Percentiles rank a stretch among this genome's conserved stretches.
Evolutionary conservation across 1,140 invertebrate genomes (phyloP).

Genomic region (Megalopta genalis): DNA sequence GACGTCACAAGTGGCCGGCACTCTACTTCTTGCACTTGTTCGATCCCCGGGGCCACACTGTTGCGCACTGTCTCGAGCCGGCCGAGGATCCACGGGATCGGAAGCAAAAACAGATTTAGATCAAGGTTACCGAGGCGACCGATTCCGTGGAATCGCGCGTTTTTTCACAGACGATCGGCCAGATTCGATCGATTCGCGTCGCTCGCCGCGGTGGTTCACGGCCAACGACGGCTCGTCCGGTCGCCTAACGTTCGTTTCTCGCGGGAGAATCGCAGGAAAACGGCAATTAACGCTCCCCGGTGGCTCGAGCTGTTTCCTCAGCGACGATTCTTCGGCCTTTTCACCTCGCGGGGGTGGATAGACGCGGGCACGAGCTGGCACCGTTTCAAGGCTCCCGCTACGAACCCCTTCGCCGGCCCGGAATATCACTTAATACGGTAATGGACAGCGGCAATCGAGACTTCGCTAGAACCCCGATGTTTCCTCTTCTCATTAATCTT

Average conservation of each 20-base stretch:
- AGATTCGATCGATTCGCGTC: background rate
- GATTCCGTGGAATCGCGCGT: conserved; percentile 39
- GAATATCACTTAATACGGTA: conserved; percentile 60
- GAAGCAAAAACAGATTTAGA: conserved; percentile 59
- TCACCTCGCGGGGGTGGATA: conserved; percentile 46
- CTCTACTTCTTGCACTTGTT: conserved; percentile 71
- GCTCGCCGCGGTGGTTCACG: background rate
- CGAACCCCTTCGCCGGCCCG: conserved; percentile 57
- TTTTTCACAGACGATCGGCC: background rate
- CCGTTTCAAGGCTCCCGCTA: conserved; percentile 76
- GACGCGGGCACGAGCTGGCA: conserved; percentile 71
- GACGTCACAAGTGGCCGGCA: conserved; percentile 77
- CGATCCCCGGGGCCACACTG: conserved; percentile 62
- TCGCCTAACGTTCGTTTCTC: background rate
- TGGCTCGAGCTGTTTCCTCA: conserved; percentile 21
- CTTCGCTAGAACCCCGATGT: background rate
- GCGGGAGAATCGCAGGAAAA: background rate
- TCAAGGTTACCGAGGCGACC: conserved; percentile 53
- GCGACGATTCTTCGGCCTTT: conserved; percentile 40
- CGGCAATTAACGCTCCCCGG: conserved; percentile 12
- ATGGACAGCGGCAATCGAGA: conserved; percentile 31
- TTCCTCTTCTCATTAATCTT: background rate
- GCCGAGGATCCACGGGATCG: conserved; percentile 46
- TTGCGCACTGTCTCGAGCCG: conserved; percentile 55
- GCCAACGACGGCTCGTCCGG: background rate